These are phyloP conservation scores for Trididemnum clinides DNA, from an alignment of 23 tunicate genomes.

Conservation along the genomic window DNA sequence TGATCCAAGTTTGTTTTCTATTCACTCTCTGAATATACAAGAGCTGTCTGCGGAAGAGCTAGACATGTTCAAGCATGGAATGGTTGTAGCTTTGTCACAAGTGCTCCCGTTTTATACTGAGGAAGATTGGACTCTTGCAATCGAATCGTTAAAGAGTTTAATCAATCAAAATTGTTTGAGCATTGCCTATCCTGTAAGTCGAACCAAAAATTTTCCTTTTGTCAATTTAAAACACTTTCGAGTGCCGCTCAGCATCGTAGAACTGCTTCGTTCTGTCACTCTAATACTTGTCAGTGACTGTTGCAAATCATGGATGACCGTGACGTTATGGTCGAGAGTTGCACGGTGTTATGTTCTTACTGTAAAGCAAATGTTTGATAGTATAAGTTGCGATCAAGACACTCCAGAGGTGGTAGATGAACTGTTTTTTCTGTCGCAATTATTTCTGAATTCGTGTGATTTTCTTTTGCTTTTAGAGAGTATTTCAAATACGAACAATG, in stretches of 20 bases:
- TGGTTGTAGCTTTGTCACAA: conserved; percentile 45
- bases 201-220: neutral
- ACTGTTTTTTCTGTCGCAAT: conserved; percentile 7
- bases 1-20: conserved; percentile 28
- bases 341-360: neutral
- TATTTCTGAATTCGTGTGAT: conserved; percentile 18
- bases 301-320: conserved; percentile 13
- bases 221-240: neutral
- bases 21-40: neutral
- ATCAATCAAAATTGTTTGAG: neutral
- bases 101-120: conserved; percentile 46
- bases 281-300: neutral
- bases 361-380: neutral
- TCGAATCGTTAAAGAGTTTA: conserved; percentile 26
- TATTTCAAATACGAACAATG: neutral
- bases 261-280: neutral
- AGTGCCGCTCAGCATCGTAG: neutral
- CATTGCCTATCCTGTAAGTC: neutral
- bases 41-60: conserved; percentile 1
- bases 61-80: conserved; percentile 26
- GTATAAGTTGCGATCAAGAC: neutral
- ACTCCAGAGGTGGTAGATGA: neutral
- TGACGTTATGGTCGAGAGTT: neutral
- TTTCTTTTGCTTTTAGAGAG: neutral
- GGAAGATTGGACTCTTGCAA: conserved; percentile 35